Percentiles rank a stretch among this genome's conserved stretches.
These are phyloP conservation scores for Adoxophyes honmai DNA, from an alignment of 1,140 invertebrate genomes.

Conservation along the genomic window DNA sequence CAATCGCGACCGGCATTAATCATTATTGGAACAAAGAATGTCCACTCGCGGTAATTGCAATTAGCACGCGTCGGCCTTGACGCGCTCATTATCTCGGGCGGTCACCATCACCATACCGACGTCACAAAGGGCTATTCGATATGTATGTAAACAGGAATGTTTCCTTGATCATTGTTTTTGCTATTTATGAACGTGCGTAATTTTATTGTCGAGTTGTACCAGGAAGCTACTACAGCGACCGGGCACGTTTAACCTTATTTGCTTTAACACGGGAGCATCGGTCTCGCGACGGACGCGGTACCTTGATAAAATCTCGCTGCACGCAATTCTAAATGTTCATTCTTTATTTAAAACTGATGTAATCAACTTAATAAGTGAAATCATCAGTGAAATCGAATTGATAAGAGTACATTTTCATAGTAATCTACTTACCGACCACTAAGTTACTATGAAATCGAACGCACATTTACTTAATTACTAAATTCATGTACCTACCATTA, in stretches of 20 bases:
- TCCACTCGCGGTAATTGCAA: conserved; percentile 74
- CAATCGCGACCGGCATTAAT: conserved; percentile 66
- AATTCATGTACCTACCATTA: no score
- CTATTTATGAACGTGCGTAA: conserved; percentile 37
- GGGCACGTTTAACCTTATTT: conserved; percentile 5
- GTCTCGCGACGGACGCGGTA: no score
- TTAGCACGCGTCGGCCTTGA: conserved; percentile 70
- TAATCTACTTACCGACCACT: no score
- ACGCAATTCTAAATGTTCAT: no score
- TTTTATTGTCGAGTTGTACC: conserved; percentile 23
- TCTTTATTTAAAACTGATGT: no score
- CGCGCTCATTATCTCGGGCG: conserved; percentile 58
- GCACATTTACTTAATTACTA: no score
- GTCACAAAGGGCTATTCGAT: conserved; percentile 62
- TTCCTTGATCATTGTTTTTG: conserved; percentile 61
- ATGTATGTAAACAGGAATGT: conserved; percentile 50
- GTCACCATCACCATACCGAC: conserved; percentile 62
- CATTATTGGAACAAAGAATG: conserved; percentile 74
- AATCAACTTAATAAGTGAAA: no score
- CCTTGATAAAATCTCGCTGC: no score
- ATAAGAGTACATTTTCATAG: no score
- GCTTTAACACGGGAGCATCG: not conserved
- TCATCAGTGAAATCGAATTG: no score
- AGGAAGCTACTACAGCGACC: conserved; percentile 24
- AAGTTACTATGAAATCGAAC: no score